Conservation (phyloP, 2,888 invertebrate species). For the Phortica okadai region DNA sequence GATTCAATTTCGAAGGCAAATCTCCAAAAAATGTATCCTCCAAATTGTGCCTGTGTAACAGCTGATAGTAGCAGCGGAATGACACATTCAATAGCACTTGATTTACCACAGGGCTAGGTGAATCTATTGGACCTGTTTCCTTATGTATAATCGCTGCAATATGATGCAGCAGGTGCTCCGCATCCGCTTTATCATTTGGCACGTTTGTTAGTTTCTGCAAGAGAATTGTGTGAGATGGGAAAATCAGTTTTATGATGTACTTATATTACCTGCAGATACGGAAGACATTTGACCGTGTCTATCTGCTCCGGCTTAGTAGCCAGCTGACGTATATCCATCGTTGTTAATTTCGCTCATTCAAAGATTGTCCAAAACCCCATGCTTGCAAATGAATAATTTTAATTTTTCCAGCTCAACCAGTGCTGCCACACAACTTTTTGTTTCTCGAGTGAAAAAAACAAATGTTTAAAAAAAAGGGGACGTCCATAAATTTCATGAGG, state of each 20-base stretch:
- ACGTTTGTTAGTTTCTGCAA: slow-evolving; percentile 21
- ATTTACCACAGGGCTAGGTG: slow-evolving; percentile 46
- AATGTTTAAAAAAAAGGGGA: too few species aligned
- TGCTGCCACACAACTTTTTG: background rate
- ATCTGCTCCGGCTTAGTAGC: slow-evolving; percentile 7
- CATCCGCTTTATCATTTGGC: slow-evolving; percentile 31
- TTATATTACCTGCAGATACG: slow-evolving; percentile 23
- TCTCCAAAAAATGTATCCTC: slow-evolving; percentile 53
- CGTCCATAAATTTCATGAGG: too few species aligned
- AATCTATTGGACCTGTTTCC: slow-evolving; percentile 33
- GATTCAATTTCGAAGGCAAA: slow-evolving; percentile 42
- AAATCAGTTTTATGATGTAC: background rate
- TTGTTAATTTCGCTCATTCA: background rate
- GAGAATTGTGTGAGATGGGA: background rate
- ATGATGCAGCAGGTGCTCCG: slow-evolving; percentile 45
- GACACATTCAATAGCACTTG: slow-evolving; percentile 66
- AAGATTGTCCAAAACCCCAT: background rate
- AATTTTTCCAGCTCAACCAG: background rate
- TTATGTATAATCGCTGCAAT: slow-evolving; percentile 49
- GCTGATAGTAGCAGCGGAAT: slow-evolving; percentile 68
- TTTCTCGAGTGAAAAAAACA: too few species aligned
- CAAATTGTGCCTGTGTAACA: slow-evolving; percentile 58
- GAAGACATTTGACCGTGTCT: background rate
- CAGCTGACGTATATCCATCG: slow-evolving; percentile 14
- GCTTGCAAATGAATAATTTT: background rate